Base-by-base conservation (phyloP, 2,797 vertebrate genomes). In the Babyrousa celebensis region DNA sequence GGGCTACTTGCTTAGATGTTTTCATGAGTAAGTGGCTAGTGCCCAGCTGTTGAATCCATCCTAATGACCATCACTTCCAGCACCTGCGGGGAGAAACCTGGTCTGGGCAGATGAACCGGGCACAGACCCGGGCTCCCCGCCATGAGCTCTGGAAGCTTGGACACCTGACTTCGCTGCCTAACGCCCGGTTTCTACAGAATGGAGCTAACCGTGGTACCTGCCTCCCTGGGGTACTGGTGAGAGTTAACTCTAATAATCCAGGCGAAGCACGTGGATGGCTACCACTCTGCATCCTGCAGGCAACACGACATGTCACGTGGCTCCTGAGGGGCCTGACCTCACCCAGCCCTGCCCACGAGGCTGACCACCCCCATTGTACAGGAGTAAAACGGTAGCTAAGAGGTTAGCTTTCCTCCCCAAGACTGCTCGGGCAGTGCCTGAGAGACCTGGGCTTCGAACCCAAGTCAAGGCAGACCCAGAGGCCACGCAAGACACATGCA, bases 391-490 rank as follows among this genome's bases (percentile, higher is more conserved):
- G 10, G n/a, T 12, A 60, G 23, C 77, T 91, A 91, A 68, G 36
- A 84, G 32, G 9, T 74, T 88, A 21, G 60, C 32, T 87, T 79
- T 87, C 48, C 84, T 96, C 25, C 43, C 56, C 89, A 86, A 67
- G n/a, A 67, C 92, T 58, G 12, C 48, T 88, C 70, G 20, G 12
- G 58, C 58, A 70, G 68, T 70, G 79, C 74, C 23, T 60, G 43
- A 58, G 3, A 89, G 27, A 71, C 52, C 2, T 72, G 29, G 23
- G 27, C 87, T 74, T 91, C 84, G 52, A 88, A 87, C 16, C 20
- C 27, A 65, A 58, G 14, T 65, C 79, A 67, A 36, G 27, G 62
- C 27, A 89, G 88, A 83, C 43, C 21, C 15, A 85, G 67, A 89
- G 23, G 23, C 68, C n/a, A 23, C 80, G 80, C 10, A 29, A 75